These are phyloP conservation scores for Trichoplusia ni DNA, from an alignment of 1,140 invertebrate species.

Conservation along the genomic window DNA sequence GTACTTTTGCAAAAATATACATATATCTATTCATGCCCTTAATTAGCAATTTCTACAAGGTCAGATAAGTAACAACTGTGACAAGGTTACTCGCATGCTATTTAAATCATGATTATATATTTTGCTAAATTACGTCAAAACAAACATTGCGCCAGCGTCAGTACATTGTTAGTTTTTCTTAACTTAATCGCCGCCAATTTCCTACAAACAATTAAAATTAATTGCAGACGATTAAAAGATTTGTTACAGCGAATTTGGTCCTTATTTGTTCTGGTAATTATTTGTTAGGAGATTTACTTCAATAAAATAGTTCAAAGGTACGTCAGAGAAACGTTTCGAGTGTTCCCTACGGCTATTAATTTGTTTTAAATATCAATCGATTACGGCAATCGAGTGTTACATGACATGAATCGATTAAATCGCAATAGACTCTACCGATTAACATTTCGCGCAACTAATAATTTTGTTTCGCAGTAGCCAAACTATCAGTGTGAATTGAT, in stretches of 20 bases:
- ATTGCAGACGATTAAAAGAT: conserved; percentile 28
- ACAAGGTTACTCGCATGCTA: neutral
- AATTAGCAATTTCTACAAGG: conserved; percentile 18
- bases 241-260: neutral
- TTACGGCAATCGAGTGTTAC: conserved; percentile 50
- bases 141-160: neutral
- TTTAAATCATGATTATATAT: conserved; percentile 9
- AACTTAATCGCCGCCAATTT: neutral
- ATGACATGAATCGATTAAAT: conserved; percentile 40
- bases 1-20: neutral
- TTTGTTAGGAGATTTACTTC: neutral
- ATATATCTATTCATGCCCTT: neutral
- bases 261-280: neutral
- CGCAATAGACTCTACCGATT: conserved; percentile 34
- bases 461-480: conserved; percentile 49
- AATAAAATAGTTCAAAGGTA: neutral
- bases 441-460: conserved; percentile 45
- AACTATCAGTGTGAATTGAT: conserved; percentile 43
- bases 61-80: neutral
- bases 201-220: neutral
- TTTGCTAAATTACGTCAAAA: neutral
- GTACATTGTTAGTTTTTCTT: neutral
- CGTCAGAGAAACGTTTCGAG: conserved; percentile 1
- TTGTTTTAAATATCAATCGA: conserved; percentile 35
- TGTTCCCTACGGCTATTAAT: neutral